Conservation (phyloP, 1,140 invertebrate genomes). For the Aradophagus sp. region DNA sequence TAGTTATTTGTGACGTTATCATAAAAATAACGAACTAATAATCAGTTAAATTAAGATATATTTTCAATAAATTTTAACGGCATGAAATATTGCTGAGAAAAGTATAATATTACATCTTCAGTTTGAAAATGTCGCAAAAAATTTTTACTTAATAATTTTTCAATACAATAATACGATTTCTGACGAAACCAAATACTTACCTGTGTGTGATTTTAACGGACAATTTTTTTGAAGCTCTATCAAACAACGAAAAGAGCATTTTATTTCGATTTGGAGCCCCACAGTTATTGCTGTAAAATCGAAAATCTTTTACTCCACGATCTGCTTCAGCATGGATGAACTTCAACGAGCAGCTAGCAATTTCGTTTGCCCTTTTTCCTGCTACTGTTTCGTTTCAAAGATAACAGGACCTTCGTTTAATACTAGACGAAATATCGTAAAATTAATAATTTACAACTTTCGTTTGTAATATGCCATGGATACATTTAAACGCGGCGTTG, state of each 20-base stretch:
- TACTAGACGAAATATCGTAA: constrained; percentile 44
- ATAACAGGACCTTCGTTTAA: constrained; percentile 31
- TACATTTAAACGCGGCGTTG: constrained; percentile 46
- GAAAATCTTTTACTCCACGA: constrained; percentile 13
- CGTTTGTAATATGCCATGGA: constrained; percentile 55
- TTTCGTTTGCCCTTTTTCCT: constrained; percentile 50
- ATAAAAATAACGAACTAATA: too few relatives aligned
- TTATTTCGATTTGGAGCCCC: constrained; percentile 15
- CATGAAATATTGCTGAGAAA: too few relatives aligned
- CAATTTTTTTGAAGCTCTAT: not conserved
- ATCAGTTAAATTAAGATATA: too few relatives aligned
- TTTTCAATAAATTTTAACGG: too few relatives aligned
- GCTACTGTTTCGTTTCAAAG: constrained; percentile 43
- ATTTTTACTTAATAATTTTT: too few relatives aligned
- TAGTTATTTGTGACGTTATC: too few relatives aligned
- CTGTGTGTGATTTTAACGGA: constrained; percentile 1
- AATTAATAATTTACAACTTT: constrained; percentile 58
- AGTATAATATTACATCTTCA: too few relatives aligned
- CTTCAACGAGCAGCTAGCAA: constrained; percentile 15
- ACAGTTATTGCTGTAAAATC: constrained; percentile 16
- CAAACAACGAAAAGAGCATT: constrained; percentile 11
- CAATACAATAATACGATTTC: too few relatives aligned
- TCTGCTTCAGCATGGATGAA: constrained; percentile 8
- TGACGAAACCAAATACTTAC: constrained; percentile 2
- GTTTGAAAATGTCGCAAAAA: too few relatives aligned